phyloP scores from a whole-genome alignment of 2,888 invertebrate genomes.

The Leptopilina syphax region DNA sequence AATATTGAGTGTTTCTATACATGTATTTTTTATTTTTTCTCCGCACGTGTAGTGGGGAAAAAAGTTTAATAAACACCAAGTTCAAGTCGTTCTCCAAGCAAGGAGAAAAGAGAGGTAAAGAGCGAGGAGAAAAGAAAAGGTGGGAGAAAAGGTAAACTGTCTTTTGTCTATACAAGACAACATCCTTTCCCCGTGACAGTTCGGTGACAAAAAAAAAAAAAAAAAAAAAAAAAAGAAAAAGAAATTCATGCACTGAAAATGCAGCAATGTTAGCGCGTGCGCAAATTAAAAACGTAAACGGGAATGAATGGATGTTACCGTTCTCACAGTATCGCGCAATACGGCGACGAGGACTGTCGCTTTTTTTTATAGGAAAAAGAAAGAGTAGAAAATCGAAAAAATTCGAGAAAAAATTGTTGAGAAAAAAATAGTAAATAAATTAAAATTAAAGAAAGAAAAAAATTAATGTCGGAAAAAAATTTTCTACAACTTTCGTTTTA shows the following conservation, averaged over 20 bases:
- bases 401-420: neutral
- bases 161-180: slow-evolving; percentile 4
- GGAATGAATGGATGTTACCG: slow-evolving; percentile 35
- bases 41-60: neutral
- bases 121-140: neutral
- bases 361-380: neutral
- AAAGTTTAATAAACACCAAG: slow-evolving; percentile 9
- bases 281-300: slow-evolving; percentile 18
- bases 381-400: neutral
- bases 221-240: neutral
- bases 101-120: too few species aligned
- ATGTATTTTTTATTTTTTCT: neutral
- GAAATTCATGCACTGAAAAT: slow-evolving; percentile 8
- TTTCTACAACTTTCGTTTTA: too few species aligned
- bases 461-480: too few species aligned
- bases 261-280: slow-evolving; percentile 17
- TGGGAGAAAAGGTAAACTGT: neutral
- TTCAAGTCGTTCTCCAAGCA: neutral
- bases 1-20: slow-evolving; percentile 5
- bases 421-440: too few species aligned
- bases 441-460: too few species aligned
- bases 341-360: slow-evolving; percentile 15
- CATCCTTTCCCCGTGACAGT: neutral
- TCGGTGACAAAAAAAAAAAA: neutral
- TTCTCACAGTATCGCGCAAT: slow-evolving; percentile 22